Evolutionary conservation across 2,797 vertebrate species (phyloP), one percentile per base, ranked within the genome.

Genomic region (Myripristis jacobus): DNA sequence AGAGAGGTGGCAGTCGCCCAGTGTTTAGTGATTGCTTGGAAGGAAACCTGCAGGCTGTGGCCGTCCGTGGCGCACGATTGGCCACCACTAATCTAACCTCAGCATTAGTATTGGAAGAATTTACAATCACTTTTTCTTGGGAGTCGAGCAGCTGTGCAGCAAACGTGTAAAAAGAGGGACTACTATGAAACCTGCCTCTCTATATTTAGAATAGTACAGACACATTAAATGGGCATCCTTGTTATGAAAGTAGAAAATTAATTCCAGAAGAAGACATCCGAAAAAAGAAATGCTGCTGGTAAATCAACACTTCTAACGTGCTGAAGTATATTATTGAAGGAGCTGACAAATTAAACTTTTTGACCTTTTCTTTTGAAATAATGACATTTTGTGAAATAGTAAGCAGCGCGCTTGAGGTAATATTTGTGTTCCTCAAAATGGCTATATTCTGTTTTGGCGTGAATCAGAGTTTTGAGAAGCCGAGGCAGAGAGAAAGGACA

Each of bases 401-500:
- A 2, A 46, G 43, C 18, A 6, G 43, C 27, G 51, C 77, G 60
- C 46, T 67, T 18, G 11, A 44, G 24, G 19, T 60, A 10, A 31
- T 21, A 31, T 48, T 46, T 51, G 27, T 29, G 27, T 46, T n/a
- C 5, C 12, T 22, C 22, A 11, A 52, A 25, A 38, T 21, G 15
- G 15, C 0, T 43, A 18, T 53, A 13, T 61, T 73, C 27, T 47
- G n/a, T 52, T 58, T 81, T 67, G 47, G 41, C 75, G 65, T 64
- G 52, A 81, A 62, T 75, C 47, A 1, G 38, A 67, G 50, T 44
- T 71, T 68, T 64, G 50, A 70, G 62, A 57, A 38, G 43, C 65
- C 18, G 38, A 12, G 29, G 22, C 48, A 71, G 15, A 66, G 56
- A 63, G 56, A 63, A 53, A 53, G 29, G 36, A 50, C 8, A 12